A percentile compares a stretch with the other conserved stretches of the same genome.
These are phyloP conservation scores for Charina bottae DNA, from an alignment of 2,113 vertebrate genomes.

Conservation along the genomic window DNA sequence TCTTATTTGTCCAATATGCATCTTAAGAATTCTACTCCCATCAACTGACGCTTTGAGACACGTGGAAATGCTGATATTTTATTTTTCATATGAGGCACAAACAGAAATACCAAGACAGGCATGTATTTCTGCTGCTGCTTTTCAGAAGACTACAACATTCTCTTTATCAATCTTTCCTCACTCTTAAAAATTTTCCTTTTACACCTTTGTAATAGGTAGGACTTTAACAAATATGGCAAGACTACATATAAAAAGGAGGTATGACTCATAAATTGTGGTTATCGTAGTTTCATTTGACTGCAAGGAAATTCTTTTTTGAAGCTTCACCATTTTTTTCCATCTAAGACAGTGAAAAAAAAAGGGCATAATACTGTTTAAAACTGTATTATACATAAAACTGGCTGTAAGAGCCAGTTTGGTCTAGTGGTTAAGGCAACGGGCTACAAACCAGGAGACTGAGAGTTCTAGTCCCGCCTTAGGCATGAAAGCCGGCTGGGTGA, in stretches of 20 bases:
- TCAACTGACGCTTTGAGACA: conserved; percentile 57
- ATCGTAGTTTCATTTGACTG: background rate
- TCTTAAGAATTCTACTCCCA: conserved; percentile 60
- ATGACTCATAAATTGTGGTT: background rate
- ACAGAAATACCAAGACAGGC: conserved; percentile 33
- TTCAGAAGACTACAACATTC: conserved; percentile 22
- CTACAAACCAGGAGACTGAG: no score
- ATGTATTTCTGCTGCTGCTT: background rate
- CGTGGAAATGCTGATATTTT: conserved; percentile 38
- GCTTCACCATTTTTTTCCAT: background rate
- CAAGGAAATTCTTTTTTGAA: background rate
- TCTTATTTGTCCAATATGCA: conserved; percentile 67
- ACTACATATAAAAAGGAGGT: background rate
- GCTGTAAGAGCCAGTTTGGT: no score
- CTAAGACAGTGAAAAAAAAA: background rate
- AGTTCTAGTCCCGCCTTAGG: no score
- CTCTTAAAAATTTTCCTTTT: background rate
- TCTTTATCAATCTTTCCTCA: background rate
- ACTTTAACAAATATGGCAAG: background rate
- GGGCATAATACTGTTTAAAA: background rate
- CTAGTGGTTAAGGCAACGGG: no score
- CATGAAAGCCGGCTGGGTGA: no score
- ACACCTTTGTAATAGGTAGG: background rate
- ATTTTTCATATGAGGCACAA: conserved; percentile 45
- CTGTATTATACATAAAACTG: no score